Evolutionary conservation across 2,888 invertebrate genomes (phyloP).

Genomic region (Eupithecia insigniata): DNA sequence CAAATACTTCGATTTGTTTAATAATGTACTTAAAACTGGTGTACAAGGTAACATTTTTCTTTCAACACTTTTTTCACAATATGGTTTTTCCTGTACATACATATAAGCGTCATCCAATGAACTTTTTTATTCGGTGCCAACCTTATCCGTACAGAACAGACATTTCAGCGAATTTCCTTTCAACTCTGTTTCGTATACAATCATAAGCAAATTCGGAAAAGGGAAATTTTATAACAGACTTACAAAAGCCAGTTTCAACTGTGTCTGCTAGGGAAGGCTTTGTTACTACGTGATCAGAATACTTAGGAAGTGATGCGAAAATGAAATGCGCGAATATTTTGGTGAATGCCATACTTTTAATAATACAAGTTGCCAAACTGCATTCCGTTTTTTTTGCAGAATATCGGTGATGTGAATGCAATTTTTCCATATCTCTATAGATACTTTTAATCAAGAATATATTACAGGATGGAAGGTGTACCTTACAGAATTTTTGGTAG

Average conservation of each 20-base stretch:
- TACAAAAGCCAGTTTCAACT: constrained; percentile 31
- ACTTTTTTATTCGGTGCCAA: not conserved
- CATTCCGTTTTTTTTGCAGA: not conserved
- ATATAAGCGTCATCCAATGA: not conserved
- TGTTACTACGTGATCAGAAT: constrained; percentile 36
- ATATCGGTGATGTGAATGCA: not conserved
- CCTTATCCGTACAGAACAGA: not conserved
- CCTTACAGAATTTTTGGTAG: not conserved
- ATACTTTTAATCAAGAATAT: too few species aligned
- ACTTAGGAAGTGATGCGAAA: constrained; percentile 22
- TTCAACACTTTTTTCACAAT: not conserved
- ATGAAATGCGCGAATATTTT: constrained; percentile 25
- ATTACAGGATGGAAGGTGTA: not conserved
- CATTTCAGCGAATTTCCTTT: not conserved
- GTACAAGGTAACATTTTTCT: too few species aligned
- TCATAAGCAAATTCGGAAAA: constrained; percentile 20
- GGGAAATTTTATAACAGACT: constrained; percentile 27
- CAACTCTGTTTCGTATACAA: constrained; percentile 14
- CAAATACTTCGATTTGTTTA: not conserved
- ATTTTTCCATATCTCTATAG: not conserved
- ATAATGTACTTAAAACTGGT: not conserved
- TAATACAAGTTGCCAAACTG: not conserved
- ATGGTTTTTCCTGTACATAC: not conserved
- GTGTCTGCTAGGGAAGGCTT: constrained; percentile 34
- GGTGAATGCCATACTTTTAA: not conserved